phyloP scores from a whole-genome alignment of 2,888 invertebrate genomes.

The Lutraria lutraria region DNA sequence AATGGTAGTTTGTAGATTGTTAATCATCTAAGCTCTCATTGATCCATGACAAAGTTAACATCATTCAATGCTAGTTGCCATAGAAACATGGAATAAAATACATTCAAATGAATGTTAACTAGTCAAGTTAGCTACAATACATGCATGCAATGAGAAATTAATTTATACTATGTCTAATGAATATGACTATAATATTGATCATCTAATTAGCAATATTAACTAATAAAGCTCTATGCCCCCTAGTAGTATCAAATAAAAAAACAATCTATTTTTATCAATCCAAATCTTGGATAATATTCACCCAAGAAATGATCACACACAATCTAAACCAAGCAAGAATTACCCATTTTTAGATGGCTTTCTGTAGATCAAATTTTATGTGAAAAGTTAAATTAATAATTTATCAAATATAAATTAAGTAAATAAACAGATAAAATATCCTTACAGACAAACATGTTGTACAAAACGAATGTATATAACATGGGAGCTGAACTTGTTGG shows the following conservation, averaged over 20 bases:
- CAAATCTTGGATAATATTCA: neutral
- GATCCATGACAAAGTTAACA: no score
- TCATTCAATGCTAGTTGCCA: no score
- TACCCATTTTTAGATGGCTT: constrained; percentile 50
- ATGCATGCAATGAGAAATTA: neutral
- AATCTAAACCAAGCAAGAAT: constrained; percentile 22
- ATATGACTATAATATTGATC: neutral
- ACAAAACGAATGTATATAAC: no score
- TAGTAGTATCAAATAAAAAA: neutral
- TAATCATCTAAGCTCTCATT: no score
- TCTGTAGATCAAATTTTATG: constrained; percentile 28
- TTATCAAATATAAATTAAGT: neutral
- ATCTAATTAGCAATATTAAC: neutral
- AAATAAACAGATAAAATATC: no score
- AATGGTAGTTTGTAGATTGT: no score
- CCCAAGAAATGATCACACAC: constrained; percentile 9
- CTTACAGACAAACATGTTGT: no score
- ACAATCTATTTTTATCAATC: neutral
- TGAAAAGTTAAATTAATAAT: neutral
- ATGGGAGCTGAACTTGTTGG: no score
- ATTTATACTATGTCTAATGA: neutral
- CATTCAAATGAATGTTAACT: no score
- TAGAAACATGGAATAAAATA: no score
- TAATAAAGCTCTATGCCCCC: neutral
- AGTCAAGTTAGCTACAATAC: no score